A percentile compares a stretch with the other conserved stretches of the same genome.
phyloP scores from a whole-genome alignment of 2,113 vertebrate genomes.

The Equus quagga region DNA sequence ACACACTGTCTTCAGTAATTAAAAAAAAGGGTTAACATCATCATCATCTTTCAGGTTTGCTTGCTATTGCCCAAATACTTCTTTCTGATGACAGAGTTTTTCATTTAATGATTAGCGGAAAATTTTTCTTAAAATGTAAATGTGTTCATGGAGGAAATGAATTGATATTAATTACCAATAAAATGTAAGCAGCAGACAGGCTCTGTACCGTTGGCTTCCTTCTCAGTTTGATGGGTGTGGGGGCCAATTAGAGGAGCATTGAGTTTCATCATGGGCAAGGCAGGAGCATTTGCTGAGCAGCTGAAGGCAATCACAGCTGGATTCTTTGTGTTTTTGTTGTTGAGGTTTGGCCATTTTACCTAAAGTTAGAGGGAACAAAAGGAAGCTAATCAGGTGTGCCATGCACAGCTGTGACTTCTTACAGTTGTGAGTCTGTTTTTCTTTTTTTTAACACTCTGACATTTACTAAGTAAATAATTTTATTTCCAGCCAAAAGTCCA shows the following conservation, averaged over 20 bases:
- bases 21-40: not conserved
- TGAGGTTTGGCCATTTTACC: not conserved
- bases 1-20: not conserved
- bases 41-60: not conserved
- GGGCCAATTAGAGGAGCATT: rapidly evolving
- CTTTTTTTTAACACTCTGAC: not conserved
- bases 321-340: not conserved
- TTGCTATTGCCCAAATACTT: not conserved
- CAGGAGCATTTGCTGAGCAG: rapidly evolving
- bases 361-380: not conserved
- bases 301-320: rapidly evolving
- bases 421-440: rapidly evolving
- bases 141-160: not conserved
- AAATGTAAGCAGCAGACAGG: not conserved
- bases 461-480: not conserved
- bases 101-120: not conserved
- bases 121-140: not conserved
- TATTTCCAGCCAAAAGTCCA: not conserved
- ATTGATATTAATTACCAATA: rapidly evolving
- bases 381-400: too few species aligned
- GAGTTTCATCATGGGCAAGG: rapidly evolving
- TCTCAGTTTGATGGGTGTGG: rapidly evolving
- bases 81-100: not conserved
- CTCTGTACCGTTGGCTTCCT: rapidly evolving
- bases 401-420: not conserved